phyloP scores from a whole-genome alignment of 2,888 invertebrate species.

The Gari tellinella region DNA sequence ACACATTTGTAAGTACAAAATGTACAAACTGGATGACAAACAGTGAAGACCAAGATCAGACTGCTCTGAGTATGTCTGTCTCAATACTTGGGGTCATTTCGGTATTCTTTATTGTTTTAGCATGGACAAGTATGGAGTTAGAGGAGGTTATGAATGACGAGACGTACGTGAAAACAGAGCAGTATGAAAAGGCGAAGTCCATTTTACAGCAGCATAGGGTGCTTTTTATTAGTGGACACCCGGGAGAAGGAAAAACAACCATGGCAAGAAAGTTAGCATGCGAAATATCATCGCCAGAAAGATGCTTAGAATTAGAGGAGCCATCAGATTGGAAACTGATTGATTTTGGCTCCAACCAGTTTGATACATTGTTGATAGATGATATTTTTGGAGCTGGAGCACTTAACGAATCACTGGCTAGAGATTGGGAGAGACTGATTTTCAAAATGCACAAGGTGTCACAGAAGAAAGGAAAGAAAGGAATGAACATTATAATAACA shows the following conservation, averaged over 20 bases:
- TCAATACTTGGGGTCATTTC: no score
- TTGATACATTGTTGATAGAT: slow-evolving; percentile 36
- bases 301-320: slow-evolving; percentile 23
- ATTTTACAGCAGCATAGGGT: slow-evolving; percentile 19
- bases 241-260: slow-evolving; percentile 50
- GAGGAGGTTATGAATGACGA: slow-evolving; percentile 11
- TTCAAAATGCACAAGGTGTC: slow-evolving; percentile 25
- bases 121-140: slow-evolving; percentile 23
- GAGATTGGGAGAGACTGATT: slow-evolving; percentile 26
- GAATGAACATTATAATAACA: slow-evolving; percentile 29
- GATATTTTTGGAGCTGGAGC: slow-evolving; percentile 49
- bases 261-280: slow-evolving; percentile 31
- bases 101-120: slow-evolving; percentile 20
- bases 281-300: slow-evolving; percentile 3
- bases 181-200: slow-evolving; percentile 18
- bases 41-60: no score
- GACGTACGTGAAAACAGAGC: slow-evolving; percentile 27
- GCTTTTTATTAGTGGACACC: slow-evolving; percentile 39
- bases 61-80: no score
- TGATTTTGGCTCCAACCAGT: slow-evolving; percentile 9
- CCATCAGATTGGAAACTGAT: slow-evolving; percentile 44
- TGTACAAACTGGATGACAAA: no score
- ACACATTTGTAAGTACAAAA: no score
- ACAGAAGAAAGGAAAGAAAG: slow-evolving; percentile 17
- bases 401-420: slow-evolving; percentile 27